Evolutionary conservation across 2,113 vertebrate species (phyloP).

Genomic region (Poecile atricapillus): DNA sequence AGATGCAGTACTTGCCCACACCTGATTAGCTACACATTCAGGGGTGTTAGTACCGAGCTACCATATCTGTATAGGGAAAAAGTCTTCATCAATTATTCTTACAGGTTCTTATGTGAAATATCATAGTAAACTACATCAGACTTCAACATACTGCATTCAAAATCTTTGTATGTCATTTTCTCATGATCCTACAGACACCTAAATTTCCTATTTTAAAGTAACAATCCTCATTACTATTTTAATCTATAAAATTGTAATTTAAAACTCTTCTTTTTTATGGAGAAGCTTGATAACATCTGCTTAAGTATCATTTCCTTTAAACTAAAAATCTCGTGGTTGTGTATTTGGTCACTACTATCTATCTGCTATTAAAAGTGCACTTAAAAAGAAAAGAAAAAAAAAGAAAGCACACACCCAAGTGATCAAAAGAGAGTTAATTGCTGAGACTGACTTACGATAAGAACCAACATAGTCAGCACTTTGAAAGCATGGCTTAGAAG

Average conservation of each 20-base stretch:
- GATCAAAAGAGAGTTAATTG: constrained; percentile 53
- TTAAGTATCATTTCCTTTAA: background rate
- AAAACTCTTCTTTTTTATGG: background rate
- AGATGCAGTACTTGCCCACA: background rate
- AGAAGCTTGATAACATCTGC: background rate
- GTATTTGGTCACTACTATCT: background rate
- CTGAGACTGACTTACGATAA: constrained; percentile 29
- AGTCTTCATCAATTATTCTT: background rate
- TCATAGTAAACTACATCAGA: background rate
- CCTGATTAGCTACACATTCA: background rate
- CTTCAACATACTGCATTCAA: background rate
- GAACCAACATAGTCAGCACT: constrained; percentile 56
- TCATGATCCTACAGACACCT: background rate
- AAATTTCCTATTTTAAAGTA: background rate
- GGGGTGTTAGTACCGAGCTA: background rate
- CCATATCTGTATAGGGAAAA: background rate
- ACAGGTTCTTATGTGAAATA: background rate
- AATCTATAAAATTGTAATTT: background rate
- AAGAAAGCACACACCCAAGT: background rate
- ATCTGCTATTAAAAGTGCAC: background rate
- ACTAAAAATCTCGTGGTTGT: background rate
- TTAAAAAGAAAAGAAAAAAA: background rate
- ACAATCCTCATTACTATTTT: background rate
- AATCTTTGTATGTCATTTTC: background rate
- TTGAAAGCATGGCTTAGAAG: background rate